Evolutionary conservation across 2,113 vertebrate species (phyloP).

Genomic region (Anguilla rostrata): DNA sequence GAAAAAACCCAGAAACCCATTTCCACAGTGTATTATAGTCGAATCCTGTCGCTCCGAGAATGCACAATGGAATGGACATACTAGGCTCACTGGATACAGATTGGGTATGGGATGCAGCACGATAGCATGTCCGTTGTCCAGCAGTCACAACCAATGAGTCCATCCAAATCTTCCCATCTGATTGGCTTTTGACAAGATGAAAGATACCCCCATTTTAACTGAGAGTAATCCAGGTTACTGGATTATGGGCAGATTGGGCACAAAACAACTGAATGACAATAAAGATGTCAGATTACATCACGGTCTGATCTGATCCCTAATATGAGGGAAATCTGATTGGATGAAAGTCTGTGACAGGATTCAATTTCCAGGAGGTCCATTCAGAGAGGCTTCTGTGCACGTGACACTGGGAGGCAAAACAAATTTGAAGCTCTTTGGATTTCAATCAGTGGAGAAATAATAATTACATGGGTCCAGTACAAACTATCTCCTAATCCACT

Average conservation of each 20-base stretch:
- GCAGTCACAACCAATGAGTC: not conserved
- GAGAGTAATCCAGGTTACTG: slow-evolving; percentile 26
- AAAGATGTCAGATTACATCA: slow-evolving; percentile 24
- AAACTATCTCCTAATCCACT: slow-evolving; percentile 21
- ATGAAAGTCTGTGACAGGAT: not conserved
- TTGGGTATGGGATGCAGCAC: not conserved
- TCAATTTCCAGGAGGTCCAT: slow-evolving; percentile 6
- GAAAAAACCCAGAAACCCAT: not conserved
- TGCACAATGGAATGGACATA: not conserved
- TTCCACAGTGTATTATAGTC: slow-evolving; percentile 1
- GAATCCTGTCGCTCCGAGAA: not conserved
- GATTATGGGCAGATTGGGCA: slow-evolving; percentile 19
- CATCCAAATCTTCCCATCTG: not conserved
- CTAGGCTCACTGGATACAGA: not conserved
- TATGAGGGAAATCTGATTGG: slow-evolving; percentile 14
- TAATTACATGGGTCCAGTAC: slow-evolving; percentile 25
- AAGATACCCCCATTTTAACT: slow-evolving; percentile 24
- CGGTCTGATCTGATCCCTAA: slow-evolving; percentile 1
- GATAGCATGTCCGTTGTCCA: not conserved
- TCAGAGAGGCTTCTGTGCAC: slow-evolving; percentile 7
- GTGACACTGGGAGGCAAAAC: slow-evolving; percentile 5
- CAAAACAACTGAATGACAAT: slow-evolving; percentile 16
- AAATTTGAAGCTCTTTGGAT: slow-evolving; percentile 25
- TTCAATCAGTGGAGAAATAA: slow-evolving; percentile 28
- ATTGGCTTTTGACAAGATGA: not conserved